Percentiles rank a stretch among this genome's conserved stretches.
Evolutionary conservation across 2,113 vertebrate genomes (phyloP).

Genomic region (Martes martes): DNA sequence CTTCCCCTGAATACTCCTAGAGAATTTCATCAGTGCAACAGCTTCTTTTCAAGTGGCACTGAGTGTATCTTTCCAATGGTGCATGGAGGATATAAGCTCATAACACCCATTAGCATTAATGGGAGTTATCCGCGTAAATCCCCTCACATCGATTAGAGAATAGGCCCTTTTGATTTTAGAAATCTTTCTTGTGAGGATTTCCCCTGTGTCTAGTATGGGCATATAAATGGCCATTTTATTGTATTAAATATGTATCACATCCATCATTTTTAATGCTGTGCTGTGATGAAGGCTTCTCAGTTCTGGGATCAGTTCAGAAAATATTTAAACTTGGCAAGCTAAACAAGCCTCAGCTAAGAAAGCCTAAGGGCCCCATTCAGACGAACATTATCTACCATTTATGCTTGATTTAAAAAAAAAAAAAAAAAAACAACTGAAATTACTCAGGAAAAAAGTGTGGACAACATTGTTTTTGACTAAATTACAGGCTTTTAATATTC

Average conservation of each 20-base stretch:
- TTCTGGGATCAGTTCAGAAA: constrained; percentile 82
- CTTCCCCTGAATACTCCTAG: not conserved
- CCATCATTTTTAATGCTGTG: constrained; percentile 85
- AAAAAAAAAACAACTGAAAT: constrained; percentile 58
- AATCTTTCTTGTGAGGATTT: constrained; percentile 81
- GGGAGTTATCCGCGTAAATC: constrained; percentile 73
- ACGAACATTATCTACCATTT: constrained; percentile 78
- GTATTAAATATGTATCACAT: constrained; percentile 87
- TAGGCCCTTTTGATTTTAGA: constrained; percentile 80
- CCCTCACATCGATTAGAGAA: constrained; percentile 74
- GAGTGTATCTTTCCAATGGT: constrained; percentile 54
- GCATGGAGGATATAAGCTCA: constrained; percentile 56
- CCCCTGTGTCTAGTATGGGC: constrained; percentile 83
- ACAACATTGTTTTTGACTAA: constrained; percentile 77
- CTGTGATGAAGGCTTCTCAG: constrained; percentile 84
- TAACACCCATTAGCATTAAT: constrained; percentile 73
- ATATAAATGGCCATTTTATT: constrained; percentile 87
- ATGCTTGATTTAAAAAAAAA: constrained; percentile 56
- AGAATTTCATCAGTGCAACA: constrained; percentile 24
- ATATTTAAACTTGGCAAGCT: constrained; percentile 86
- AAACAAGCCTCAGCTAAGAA: constrained; percentile 80
- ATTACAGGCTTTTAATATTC: constrained; percentile 80
- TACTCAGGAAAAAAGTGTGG: constrained; percentile 71
- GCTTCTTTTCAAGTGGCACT: constrained; percentile 30
- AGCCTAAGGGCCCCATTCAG: constrained; percentile 81